Conservation (phyloP, 2,888 invertebrate genomes). For the Drosophila cognata region DNA sequence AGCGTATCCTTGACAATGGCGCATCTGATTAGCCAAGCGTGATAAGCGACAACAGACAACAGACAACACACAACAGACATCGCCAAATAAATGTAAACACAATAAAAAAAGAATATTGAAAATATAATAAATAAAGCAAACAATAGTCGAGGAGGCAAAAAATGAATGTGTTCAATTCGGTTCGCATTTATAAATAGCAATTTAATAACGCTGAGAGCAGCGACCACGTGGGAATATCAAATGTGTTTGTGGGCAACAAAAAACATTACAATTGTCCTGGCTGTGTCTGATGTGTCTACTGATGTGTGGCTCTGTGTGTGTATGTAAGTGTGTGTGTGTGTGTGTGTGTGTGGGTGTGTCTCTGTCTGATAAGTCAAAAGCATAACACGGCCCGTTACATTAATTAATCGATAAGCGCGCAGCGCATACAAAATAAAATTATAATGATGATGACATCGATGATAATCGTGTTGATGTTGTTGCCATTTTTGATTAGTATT, state of each 20-base stretch:
- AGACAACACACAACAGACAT: not conserved
- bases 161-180: conserved; percentile 27
- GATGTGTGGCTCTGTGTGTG: not conserved
- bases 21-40: conserved; percentile 48
- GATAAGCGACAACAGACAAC: conserved; percentile 38
- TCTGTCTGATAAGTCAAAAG: conserved; percentile 63
- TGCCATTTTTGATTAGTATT: conserved; percentile 60
- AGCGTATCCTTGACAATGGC: conserved; percentile 61
- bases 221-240: conserved; percentile 71
- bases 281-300: conserved; percentile 10
- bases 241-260: conserved; percentile 50
- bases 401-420: conserved; percentile 75
- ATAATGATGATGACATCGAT: conserved; percentile 51
- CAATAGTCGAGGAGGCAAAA: not conserved
- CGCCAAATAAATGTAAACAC: not conserved
- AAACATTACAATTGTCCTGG: conserved; percentile 44
- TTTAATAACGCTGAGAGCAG: conserved; percentile 75
- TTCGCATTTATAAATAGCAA: conserved; percentile 69
- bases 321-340: not conserved
- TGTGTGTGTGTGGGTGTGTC: conserved; percentile 26
- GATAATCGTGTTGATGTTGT: conserved; percentile 32
- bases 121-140: conserved; percentile 13
- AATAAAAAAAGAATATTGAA: conserved; percentile 10
- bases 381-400: conserved; percentile 75
- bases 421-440: conserved; percentile 14